Percentiles rank a stretch among this genome's conserved stretches.
phyloP scores from a whole-genome alignment of 2,113 vertebrate genomes.

The Eubucco bourcierii region DNA sequence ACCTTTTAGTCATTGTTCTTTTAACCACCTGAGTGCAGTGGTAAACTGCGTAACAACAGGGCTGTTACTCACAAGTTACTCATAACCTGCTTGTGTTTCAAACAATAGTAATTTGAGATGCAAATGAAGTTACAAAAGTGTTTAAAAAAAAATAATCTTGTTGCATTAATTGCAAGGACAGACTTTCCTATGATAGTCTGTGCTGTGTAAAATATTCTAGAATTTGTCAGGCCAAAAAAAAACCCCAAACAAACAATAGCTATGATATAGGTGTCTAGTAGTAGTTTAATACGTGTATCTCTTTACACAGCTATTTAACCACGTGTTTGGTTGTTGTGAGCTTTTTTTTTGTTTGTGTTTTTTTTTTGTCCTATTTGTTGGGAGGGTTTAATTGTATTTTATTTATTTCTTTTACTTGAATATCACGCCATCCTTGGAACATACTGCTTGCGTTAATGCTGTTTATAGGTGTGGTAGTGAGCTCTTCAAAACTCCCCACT shows the following conservation, averaged over 20 bases:
- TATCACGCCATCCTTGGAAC: background rate
- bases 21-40: background rate
- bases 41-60: background rate
- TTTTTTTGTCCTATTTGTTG: background rate
- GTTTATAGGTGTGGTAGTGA: background rate
- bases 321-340: background rate
- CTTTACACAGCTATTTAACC: background rate
- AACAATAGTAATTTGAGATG: background rate
- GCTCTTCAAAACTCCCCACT: background rate
- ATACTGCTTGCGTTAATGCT: background rate
- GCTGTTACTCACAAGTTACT: constrained; percentile 30
- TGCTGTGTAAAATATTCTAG: background rate
- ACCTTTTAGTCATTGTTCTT: background rate
- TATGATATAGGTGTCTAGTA: background rate
- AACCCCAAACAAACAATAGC: background rate
- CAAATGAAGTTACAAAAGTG: background rate
- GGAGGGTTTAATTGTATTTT: background rate
- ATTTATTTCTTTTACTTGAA: background rate
- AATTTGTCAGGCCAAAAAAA: background rate
- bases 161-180: background rate
- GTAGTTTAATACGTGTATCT: background rate
- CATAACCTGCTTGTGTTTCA: background rate
- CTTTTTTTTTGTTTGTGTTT: background rate
- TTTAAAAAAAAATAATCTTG: background rate
- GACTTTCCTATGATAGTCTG: background rate